Conservation (phyloP, 2,113 vertebrate species). For the Caranx ignobilis region DNA sequence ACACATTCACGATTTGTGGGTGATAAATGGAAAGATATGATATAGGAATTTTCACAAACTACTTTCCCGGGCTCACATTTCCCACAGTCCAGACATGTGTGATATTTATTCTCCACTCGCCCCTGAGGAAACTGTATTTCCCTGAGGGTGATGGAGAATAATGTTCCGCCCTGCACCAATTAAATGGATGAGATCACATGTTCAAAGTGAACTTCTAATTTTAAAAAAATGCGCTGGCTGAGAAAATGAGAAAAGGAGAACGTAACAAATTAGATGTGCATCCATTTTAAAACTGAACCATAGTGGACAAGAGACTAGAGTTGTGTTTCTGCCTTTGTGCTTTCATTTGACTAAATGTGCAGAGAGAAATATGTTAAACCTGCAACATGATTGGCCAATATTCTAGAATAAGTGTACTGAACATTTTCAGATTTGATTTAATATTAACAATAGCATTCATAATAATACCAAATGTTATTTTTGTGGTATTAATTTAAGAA, state of each 20-base stretch:
- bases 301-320: neutral
- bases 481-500: too few relatives aligned
- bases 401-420: too few relatives aligned
- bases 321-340: too few relatives aligned
- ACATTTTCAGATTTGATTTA: too few relatives aligned
- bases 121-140: constrained; percentile 37
- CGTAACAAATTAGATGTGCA: constrained; percentile 30
- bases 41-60: constrained; percentile 44
- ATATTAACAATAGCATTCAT: too few relatives aligned
- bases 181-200: constrained; percentile 70
- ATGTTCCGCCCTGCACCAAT: constrained; percentile 55
- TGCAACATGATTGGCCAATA: too few relatives aligned
- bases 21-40: constrained; percentile 38
- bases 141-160: constrained; percentile 43
- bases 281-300: constrained; percentile 15
- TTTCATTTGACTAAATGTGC: too few relatives aligned
- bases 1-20: constrained; percentile 27
- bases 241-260: constrained; percentile 21
- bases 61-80: constrained; percentile 55
- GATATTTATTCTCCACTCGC: constrained; percentile 47
- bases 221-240: constrained; percentile 29
- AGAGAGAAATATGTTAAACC: too few relatives aligned
- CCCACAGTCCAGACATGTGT: constrained; percentile 41
- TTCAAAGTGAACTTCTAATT: constrained; percentile 67
- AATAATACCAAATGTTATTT: too few relatives aligned